Evolutionary conservation across 2,113 vertebrate species (phyloP).

Genomic region (Oxyura jamaicensis): DNA sequence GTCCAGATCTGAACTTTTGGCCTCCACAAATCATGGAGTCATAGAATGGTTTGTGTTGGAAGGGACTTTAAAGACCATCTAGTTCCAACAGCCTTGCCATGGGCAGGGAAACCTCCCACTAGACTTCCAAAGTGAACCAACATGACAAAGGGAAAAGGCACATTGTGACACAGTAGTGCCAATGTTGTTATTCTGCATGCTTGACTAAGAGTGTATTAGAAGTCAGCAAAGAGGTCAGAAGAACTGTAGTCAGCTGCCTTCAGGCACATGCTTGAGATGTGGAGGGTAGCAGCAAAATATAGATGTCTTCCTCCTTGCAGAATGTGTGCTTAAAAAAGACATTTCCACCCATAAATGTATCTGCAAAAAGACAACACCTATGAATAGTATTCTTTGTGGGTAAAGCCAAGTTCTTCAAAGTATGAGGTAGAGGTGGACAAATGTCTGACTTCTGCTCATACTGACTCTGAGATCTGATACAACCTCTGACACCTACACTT

Average conservation of each 20-base stretch:
- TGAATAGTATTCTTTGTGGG: neutral
- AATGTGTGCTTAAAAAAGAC: neutral
- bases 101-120: too few species aligned
- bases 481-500: rapidly evolving
- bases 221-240: neutral
- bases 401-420: neutral
- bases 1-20: neutral
- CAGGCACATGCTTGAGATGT: neutral
- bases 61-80: neutral
- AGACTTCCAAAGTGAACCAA: neutral
- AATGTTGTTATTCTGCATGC: neutral
- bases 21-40: neutral
- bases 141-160: neutral
- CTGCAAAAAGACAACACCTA: neutral
- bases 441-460: neutral
- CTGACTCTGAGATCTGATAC: neutral
- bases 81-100: neutral
- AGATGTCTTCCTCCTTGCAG: neutral
- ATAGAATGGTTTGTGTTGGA: neutral
- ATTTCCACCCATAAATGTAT: neutral
- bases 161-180: neutral
- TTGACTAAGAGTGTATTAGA: neutral
- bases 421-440: neutral
- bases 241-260: neutral
- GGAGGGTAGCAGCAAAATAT: neutral